Conservation (phyloP, 1,140 invertebrate genomes). For the Aphis craccivora region DNA sequence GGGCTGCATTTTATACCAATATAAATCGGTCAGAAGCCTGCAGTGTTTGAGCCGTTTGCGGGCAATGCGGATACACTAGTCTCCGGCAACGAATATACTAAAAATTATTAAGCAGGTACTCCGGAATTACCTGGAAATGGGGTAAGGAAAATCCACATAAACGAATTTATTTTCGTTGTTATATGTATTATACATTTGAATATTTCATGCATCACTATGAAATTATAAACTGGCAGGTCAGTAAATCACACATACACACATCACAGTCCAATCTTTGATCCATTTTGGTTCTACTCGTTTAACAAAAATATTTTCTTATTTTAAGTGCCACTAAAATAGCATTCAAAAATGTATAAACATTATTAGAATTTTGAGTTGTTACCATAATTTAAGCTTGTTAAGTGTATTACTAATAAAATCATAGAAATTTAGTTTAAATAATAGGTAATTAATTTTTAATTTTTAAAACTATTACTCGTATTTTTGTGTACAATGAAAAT, state of each 20-base stretch:
- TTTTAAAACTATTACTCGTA: background rate
- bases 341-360: no score
- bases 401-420: no score
- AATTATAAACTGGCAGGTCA: background rate
- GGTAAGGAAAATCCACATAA: background rate
- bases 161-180: background rate
- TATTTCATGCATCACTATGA: background rate
- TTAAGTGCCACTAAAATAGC: no score
- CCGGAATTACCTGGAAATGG: background rate
- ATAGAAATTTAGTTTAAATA: no score
- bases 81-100: background rate
- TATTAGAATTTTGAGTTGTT: no score
- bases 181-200: background rate
- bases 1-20: background rate
- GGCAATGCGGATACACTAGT: background rate
- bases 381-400: no score
- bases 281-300: background rate
- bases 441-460: no score
- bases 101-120: background rate
- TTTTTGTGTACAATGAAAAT: background rate
- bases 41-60: background rate
- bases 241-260: background rate
- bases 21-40: background rate
- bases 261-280: background rate
- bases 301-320: background rate